phyloP scores from a whole-genome alignment of 2,888 invertebrate genomes.

The Bimastos eiseni region DNA sequence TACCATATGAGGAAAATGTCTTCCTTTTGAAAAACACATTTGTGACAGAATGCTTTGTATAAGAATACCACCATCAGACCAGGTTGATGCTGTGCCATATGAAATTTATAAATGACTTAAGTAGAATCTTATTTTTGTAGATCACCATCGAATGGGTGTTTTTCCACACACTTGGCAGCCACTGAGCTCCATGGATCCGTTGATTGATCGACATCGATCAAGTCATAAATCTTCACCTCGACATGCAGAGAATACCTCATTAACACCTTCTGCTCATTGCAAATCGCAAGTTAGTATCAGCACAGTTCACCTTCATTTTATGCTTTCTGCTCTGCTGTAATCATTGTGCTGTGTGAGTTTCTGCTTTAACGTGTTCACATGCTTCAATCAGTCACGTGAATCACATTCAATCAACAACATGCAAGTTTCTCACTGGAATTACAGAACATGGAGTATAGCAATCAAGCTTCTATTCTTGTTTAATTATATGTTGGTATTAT shows the following conservation, averaged over 20 bases:
- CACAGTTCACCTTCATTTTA: background rate
- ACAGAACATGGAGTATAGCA: too few species aligned
- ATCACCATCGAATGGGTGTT: constrained; percentile 23
- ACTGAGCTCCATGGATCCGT: background rate
- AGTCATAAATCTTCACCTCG: background rate
- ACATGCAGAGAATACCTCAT: constrained; percentile 2
- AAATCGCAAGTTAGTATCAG: background rate
- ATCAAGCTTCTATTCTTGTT: too few species aligned
- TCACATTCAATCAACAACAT: too few species aligned
- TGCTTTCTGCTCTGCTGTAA: background rate
- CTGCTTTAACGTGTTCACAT: background rate
- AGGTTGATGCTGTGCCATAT: background rate
- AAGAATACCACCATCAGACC: too few species aligned
- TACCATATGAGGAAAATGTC: background rate
- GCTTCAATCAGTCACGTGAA: background rate
- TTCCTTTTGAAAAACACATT: too few species aligned
- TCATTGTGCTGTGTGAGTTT: background rate
- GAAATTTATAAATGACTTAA: background rate
- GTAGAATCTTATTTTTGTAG: background rate
- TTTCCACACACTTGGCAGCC: constrained; percentile 32
- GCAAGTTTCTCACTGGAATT: too few species aligned
- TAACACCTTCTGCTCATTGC: background rate
- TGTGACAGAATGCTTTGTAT: background rate
- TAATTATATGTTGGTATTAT: too few species aligned
- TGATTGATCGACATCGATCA: constrained; percentile 9